Evolutionary conservation across 2,888 invertebrate genomes (phyloP), one percentile per base, ranked within the genome.

Genomic region (Barypeithes pellucidus): DNA sequence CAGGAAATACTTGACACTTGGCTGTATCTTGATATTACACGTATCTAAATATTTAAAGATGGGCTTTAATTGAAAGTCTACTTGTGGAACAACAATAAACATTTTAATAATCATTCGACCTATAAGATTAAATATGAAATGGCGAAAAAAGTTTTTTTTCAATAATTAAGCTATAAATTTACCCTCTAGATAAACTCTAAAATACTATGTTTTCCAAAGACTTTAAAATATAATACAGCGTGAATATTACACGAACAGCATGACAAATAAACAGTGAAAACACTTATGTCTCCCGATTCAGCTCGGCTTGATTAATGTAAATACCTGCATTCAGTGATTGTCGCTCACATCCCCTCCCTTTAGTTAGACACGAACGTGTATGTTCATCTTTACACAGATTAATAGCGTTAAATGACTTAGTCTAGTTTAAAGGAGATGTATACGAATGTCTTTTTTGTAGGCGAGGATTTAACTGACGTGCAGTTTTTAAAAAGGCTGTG

Each of bases 261-360:
- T 33, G 63, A 62, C 62, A 57, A 63, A 72, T 67, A 72, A 67
- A 47, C 72, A 60, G 43, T 29, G 52, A 66, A 67, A 61, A 63
- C 72, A 67, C 63, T 72, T 67, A 72, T 54, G 72, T 67, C 36
- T 72, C 39, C 29, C 72, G 57, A 67, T 61, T 72, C 67, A 67
- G 60, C 57, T 61, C 62, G 61, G 68, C 73, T 73, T 79, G 78
- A 77, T 79, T 76, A 76, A 77, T 78, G 76, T 79, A 78, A 79
- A 79, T 77, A 81, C 79, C 79, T 79, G 81, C 79, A 79, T 81
- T 79, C 72, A 75, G 59, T 78, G 80, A 77, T 80, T 80, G 80
- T 82, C 80, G 79, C 80, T 80, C 78, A 73, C 79, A 79, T 79
- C 79, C 75, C 75, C 75, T 81, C 80, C 79, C 63, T 70, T 62